Base-by-base conservation (phyloP, 2,113 vertebrate genomes). In the Ammospiza nelsoni region DNA sequence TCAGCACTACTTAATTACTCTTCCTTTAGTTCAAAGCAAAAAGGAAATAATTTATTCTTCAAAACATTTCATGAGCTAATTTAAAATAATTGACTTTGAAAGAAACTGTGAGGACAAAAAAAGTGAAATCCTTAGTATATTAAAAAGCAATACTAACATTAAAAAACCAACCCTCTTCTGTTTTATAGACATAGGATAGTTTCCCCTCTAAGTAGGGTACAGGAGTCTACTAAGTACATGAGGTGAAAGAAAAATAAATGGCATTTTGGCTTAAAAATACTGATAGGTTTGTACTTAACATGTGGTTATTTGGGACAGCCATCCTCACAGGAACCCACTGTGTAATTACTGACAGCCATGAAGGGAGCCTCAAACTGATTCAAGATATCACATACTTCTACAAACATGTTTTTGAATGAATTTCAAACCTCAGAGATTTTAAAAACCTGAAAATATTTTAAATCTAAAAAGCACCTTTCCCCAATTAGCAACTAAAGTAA, bases 11-110 rank as follows among this genome's bases (percentile, higher is more conserved):
- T 92, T 90, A 95, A 92, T 95, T 79, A 87, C 62, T 87, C 92
- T 91, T 87, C 23, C 77, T 84, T 89, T 65, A 94, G 77, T 92
- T 96, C 87, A 91, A 96, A 96, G 92, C 22, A 65, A 84, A 94
- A 90, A 49, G 49, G 82, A 87, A 95, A 94, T 77, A 1, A 91
- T 77, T 95, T 85, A 80, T 79, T 85, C 89, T 66, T 85, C 78
- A 80, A 85, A 95, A 90, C 11, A 65, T 76, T 61, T 91, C 71
- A 83, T 37, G 63, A 89, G 63, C 62, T 73, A 39, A 95, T 95
- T 91, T 93, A 85, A 94, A 95, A 83, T 79, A 82, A 96, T 21
- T 79, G 49, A 82, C 78, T 87, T 91, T 54, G 84, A 88, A 97
- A 68, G 89, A 87, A 94, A 87, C 51, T 28, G 71, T 2, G 12